A percentile compares a stretch with the other conserved stretches of the same genome.
Evolutionary conservation across 2,888 invertebrate genomes (phyloP).

Genomic region (Plutella xylostella): DNA sequence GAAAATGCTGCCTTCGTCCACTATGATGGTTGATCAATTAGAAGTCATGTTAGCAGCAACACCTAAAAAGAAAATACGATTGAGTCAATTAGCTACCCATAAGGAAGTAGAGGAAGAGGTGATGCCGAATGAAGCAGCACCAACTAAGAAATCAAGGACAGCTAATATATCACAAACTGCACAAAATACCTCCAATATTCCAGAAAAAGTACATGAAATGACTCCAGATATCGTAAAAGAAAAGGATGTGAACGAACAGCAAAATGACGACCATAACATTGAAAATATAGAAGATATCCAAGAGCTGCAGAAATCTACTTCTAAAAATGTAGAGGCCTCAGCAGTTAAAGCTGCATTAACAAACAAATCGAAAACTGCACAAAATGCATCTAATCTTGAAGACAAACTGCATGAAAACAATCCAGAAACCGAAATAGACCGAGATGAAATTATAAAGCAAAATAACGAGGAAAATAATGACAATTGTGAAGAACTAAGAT

Average conservation of each 20-base stretch:
- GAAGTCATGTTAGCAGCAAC: constrained; percentile 23
- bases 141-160: no score
- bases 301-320: background rate
- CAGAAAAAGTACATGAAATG: constrained; percentile 1
- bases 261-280: background rate
- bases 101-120: no score
- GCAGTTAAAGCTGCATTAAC: no score
- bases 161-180: constrained; percentile 23
- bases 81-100: no score
- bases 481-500: constrained; percentile 4
- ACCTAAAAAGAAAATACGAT: background rate
- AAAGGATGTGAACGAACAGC: constrained; percentile 10
- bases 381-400: constrained; percentile 11
- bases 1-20: constrained; percentile 53
- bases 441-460: constrained; percentile 3
- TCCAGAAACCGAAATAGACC: background rate
- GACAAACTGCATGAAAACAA: constrained; percentile 5
- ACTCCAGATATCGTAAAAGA: background rate
- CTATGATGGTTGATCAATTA: constrained; percentile 48
- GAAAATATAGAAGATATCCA: background rate
- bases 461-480: constrained; percentile 4
- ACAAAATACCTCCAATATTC: constrained; percentile 24
- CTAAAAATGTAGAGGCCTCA: no score
- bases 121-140: no score
- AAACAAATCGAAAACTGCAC: constrained; percentile 8